Percentiles rank a stretch among this genome's conserved stretches.
Conservation (phyloP, 1,140 invertebrate species). For the Philaenus spumarius region DNA sequence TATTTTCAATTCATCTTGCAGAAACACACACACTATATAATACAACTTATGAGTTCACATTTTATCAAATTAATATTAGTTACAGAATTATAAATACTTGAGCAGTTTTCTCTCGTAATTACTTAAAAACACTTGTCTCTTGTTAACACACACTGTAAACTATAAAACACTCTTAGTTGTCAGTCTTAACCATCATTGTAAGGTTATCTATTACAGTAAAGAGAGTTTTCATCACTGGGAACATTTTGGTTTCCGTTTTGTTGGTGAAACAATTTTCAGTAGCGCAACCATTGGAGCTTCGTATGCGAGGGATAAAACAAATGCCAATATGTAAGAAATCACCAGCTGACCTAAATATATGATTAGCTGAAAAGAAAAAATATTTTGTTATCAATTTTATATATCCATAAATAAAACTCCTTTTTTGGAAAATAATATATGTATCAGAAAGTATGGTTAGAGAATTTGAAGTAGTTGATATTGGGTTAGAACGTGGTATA, state of each 20-base stretch:
- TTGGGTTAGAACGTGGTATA: not conserved
- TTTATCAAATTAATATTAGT: too few relatives aligned
- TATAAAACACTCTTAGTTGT: not conserved
- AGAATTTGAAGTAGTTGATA: not conserved
- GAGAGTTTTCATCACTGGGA: constrained; percentile 32
- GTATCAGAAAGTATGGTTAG: not conserved
- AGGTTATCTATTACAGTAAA: constrained; percentile 10
- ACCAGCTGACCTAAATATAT: constrained; percentile 67
- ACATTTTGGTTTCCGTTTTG: constrained; percentile 41
- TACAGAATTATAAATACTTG: not conserved
- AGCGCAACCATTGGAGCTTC: constrained; percentile 78
- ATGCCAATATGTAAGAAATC: constrained; percentile 66
- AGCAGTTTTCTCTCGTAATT: too few relatives aligned
- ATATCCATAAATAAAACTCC: not conserved
- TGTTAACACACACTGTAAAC: not conserved
- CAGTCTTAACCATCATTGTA: constrained; percentile 17
- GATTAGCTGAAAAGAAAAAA: constrained; percentile 41
- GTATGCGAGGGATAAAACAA: constrained; percentile 68
- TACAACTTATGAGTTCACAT: too few relatives aligned
- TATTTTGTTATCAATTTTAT: too few relatives aligned
- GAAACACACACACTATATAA: too few relatives aligned
- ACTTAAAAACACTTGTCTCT: too few relatives aligned
- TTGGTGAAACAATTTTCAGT: constrained; percentile 70
- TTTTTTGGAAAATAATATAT: not conserved
- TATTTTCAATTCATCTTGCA: too few relatives aligned